Evolutionary conservation across 2,113 vertebrate genomes (phyloP), one percentile per base, ranked within the genome.

Genomic region (Phainopepla nitens): DNA sequence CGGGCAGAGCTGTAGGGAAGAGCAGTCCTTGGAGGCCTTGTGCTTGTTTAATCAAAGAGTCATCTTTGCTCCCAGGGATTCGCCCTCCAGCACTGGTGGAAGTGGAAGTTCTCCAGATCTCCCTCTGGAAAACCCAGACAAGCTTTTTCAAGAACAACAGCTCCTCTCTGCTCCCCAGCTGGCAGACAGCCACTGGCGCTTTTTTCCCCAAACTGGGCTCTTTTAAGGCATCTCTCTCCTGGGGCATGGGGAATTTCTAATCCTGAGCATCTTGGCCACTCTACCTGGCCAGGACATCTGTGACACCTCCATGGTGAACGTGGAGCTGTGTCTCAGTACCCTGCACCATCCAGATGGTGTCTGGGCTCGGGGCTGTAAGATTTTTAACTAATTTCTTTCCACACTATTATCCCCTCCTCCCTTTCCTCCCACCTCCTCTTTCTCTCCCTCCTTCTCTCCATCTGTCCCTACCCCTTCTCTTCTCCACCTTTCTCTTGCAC

Each of bases 361-460:
- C 87, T 88, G 81, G 84, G 79, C 91, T 91, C 7, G 4, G 65
- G 93, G 96, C 86, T 87, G 62, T 22, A 44, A 50, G 87, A 86
- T 66, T 87, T 71, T 82, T 90, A 82, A 93, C 93, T 92, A 83
- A 81, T 93, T 80, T 80, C 61, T 93, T 96, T 75, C 89, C 93
- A 89, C 77, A 66, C 93, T 82, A 79, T 93, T 96, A 95, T 94
- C 94, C 77, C 79, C 90, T 85, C 50, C 92, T 86, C 91, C 88
- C 85, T 96, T 89, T 90, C 91, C 96, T 95, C 94, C 96, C 96
- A 95, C 97, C 97, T 83, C 86, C 86, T 89, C 72, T 79, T 90
- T 91, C 44, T 91, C 89, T 90, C 95, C 96, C 98, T 97, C 97
- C 97, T 97, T 97, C 96, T 97, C 96, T 97, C 98, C 98, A 98